These are phyloP conservation scores for Heterodera schachtii DNA, from an alignment of 1,140 invertebrate species.

Conservation along the genomic window DNA sequence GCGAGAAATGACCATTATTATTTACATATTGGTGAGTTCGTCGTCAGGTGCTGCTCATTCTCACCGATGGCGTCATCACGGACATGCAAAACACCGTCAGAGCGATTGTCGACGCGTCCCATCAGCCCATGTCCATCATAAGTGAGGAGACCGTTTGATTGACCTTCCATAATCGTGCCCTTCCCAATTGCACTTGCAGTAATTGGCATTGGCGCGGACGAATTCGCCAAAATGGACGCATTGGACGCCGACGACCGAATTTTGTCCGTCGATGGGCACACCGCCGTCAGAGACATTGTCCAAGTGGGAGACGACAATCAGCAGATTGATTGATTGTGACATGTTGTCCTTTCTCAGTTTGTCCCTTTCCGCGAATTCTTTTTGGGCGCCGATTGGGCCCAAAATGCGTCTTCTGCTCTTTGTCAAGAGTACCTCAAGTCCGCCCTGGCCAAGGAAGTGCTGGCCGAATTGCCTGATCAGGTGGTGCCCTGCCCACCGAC, in stretches of 20 bases:
- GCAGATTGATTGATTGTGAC: not conserved
- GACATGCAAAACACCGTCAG: slow-evolving; percentile 73
- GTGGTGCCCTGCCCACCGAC: not conserved
- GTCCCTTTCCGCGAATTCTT: slow-evolving; percentile 59
- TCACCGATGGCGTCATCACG: slow-evolving; percentile 75
- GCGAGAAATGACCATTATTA: slow-evolving; percentile 56
- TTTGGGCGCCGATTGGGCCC: slow-evolving; percentile 22
- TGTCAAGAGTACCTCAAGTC: slow-evolving; percentile 31
- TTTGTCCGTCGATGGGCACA: slow-evolving; percentile 35
- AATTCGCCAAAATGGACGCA: slow-evolving; percentile 55
- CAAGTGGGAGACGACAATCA: slow-evolving; percentile 25
- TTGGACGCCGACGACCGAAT: slow-evolving; percentile 39
- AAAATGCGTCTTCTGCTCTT: not conserved
- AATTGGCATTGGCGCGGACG: slow-evolving; percentile 51
- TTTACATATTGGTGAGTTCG: not conserved
- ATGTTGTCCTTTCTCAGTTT: slow-evolving; percentile 37
- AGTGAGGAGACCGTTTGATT: not conserved
- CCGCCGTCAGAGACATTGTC: slow-evolving; percentile 42
- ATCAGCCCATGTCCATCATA: slow-evolving; percentile 22
- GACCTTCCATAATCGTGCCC: too few species aligned
- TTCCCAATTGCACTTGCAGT: slow-evolving; percentile 29
- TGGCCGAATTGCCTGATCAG: slow-evolving; percentile 51
- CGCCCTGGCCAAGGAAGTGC: slow-evolving; percentile 48
- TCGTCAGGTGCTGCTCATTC: slow-evolving; percentile 71
- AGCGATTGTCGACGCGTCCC: slow-evolving; percentile 66